Evolutionary conservation across 2,888 invertebrate species (phyloP), one percentile per base, ranked within the genome.

Genomic region (Tupiocoris notatus): DNA sequence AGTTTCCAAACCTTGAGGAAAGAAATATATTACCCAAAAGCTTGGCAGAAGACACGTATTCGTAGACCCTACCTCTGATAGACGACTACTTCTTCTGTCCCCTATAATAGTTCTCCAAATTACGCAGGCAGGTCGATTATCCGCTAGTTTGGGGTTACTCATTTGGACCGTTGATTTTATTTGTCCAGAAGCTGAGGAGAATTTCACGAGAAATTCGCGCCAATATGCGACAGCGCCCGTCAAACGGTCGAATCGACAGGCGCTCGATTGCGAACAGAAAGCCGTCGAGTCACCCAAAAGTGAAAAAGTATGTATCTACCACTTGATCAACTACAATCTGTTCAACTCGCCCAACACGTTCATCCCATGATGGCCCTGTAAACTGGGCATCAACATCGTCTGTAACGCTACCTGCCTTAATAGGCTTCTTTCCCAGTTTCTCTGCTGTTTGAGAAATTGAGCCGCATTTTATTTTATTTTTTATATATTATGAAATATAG

Each of bases 201-300:
- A 63, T 59, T 79, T 79, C 73, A 63, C 58, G 68, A 62, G 79
- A 25, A 79, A 79, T 65, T 79, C 79, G 0, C 64, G 79, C 25
- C 79, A 79, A 65, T 79, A 79, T 21, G 77, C 79, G 39, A 79
- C 79, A 22, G 79, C 67, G 21, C 79, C 79, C 58, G 75, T 70
- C 39, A 75, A 67, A 59, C 20, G 75, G 18, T 39, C 39, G 39
- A 39, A 39, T 39, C 39, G 39, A 39, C 12, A 3, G 39, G 39
- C 39, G 12, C 12, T 66, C n/a, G 18, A 23, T 20, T n/a, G n/a
- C 39, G 12, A n/a, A 66, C 25, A 20, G 16, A 62, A 63, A 39
- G 18, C 62, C 16, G 39, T n/a, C 21, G 57, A 65, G 6, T 39
- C 62, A 54, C 73, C 63, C 1, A 67, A 54, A 57, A 67, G 67